Base-by-base conservation (phyloP, 2,888 invertebrate genomes). In the Helicoverpa assulta region DNA sequence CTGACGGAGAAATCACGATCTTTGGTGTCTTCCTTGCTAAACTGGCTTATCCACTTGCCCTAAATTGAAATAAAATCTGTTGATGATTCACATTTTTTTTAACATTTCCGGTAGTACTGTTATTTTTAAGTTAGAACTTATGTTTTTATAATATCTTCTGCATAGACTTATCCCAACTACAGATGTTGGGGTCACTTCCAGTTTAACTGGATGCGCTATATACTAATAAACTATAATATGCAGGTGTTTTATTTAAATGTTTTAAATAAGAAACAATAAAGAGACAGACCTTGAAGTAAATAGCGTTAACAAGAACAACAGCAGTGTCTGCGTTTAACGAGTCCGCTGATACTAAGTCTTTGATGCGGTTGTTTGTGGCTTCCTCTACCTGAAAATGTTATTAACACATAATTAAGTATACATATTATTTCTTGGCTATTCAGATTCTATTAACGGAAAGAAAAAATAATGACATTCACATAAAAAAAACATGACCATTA, bases 251-350 rank as follows among this genome's bases (percentile, higher is more conserved):
- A 33, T 33, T 26, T 26, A 26, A 26, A 26, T 26, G 26, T 26
- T 26, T 26, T 26, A 26, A 37, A 37, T 37, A 12, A 10, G 10
- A 37, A 12, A 37, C 37, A 37, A 12, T 37, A 37, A 10, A 12
- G 5, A 33, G 10, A 33, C 43, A 29, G 85, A 96, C 96, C 94
- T 98, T 98, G 92, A 99, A 99, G 88, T 98, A 98, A 55, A 99
- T 96, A 0, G 98, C 98, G 89, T 98, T 99, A 1, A 98, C 97
- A 8, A 99, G 96, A 1, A 98, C 96, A 74, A 97, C 92, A 53
- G 96, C 94, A 0, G 98, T 98, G 0, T 86, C 73, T 0, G 12
- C 50, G 82, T 91, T 83, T 2, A 98, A 85, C 73, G 94, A 89
- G 26, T 91, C 94, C 0, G 97, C 61, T 0, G 93, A 85, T 53